Evolutionary conservation across 2,113 vertebrate species (phyloP).

Genomic region (Oryzias woworae): DNA sequence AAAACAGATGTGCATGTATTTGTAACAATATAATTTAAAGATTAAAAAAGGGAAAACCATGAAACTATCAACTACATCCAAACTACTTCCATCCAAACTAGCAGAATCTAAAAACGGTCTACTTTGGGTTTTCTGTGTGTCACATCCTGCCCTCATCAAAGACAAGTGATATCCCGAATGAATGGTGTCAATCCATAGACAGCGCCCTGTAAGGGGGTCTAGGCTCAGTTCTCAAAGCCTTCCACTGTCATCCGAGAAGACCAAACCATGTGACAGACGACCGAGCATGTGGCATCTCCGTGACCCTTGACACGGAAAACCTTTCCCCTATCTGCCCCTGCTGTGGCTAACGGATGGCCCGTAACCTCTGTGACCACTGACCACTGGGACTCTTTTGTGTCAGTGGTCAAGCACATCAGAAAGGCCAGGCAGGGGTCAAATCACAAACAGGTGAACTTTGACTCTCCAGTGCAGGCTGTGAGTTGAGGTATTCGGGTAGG

Average conservation of each 20-base stretch:
- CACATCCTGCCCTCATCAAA: slow-evolving; percentile 29
- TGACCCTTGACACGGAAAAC: slow-evolving; percentile 65
- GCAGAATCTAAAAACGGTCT: slow-evolving; percentile 18
- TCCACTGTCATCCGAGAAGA: slow-evolving; percentile 58
- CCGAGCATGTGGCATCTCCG: slow-evolving; percentile 72
- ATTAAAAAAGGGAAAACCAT: neutral
- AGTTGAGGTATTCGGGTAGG: slow-evolving; percentile 43
- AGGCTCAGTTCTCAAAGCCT: slow-evolving; percentile 42
- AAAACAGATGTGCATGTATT: slow-evolving; percentile 17
- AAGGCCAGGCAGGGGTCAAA: slow-evolving; percentile 49
- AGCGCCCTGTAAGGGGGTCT: slow-evolving; percentile 10
- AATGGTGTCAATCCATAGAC: slow-evolving; percentile 35
- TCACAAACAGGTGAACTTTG: slow-evolving; percentile 62
- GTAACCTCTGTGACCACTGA: slow-evolving; percentile 31
- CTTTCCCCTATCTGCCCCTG: slow-evolving; percentile 47
- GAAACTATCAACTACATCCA: no score
- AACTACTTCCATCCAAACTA: no score
- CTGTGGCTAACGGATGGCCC: slow-evolving; percentile 55
- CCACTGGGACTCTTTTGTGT: slow-evolving; percentile 65
- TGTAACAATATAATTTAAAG: neutral
- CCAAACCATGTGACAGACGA: slow-evolving; percentile 64
- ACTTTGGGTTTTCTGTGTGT: slow-evolving; percentile 3
- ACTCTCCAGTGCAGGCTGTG: slow-evolving; percentile 32
- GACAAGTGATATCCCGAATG: slow-evolving; percentile 46
- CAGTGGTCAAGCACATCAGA: slow-evolving; percentile 54